Conservation (phyloP, 2,797 vertebrate genomes). For the Rhynchonycteris naso region DNA sequence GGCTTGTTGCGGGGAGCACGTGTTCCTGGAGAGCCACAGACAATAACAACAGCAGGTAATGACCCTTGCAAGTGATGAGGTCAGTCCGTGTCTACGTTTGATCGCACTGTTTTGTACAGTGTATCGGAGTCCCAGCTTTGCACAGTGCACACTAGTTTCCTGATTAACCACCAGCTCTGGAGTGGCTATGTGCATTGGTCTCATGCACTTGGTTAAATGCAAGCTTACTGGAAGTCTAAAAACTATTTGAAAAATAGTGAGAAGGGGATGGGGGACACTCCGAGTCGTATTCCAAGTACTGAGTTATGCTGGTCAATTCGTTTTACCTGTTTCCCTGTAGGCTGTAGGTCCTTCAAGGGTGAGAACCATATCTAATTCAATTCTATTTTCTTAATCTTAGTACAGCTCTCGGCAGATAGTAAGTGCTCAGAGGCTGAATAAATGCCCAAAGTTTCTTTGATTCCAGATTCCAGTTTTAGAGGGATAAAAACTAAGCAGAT, state of each 20-base stretch:
- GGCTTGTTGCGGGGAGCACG: slow-evolving; percentile 27
- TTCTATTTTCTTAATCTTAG: neutral
- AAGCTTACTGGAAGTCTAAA: neutral
- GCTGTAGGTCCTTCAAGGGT: neutral
- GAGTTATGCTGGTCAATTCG: neutral
- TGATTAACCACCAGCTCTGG: neutral
- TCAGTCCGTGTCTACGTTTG: neutral
- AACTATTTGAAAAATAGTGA: neutral
- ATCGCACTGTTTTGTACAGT: neutral
- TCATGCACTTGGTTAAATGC: neutral
- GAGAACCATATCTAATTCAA: neutral
- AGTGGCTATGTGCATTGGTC: neutral
- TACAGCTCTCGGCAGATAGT: fast-evolving
- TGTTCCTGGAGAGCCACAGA: slow-evolving; percentile 67
- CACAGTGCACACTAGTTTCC: neutral
- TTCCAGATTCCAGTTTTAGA: neutral
- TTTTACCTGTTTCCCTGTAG: neutral
- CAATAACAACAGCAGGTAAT: neutral
- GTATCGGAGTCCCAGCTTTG: neutral
- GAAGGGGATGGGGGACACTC: fast-evolving
- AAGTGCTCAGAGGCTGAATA: neutral
- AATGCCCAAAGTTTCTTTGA: neutral
- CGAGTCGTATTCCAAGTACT: neutral
- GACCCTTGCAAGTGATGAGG: neutral
- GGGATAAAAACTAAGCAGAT: neutral